A percentile compares a stretch with the other conserved stretches of the same genome.
Conservation (phyloP, 2,888 invertebrate species). For the Apotomis turbidana region DNA sequence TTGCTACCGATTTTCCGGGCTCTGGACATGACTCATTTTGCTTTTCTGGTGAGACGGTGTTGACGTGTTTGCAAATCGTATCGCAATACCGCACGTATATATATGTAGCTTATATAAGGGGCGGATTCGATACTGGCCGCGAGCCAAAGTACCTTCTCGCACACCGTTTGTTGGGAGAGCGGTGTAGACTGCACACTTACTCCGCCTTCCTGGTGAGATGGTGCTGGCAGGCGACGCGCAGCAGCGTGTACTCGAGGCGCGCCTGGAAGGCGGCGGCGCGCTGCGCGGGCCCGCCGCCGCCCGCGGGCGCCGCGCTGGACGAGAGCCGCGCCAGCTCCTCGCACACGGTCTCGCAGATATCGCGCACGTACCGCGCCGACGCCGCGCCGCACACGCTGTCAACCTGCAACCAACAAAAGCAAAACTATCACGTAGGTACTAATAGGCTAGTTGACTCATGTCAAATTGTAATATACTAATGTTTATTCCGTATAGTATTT, state of each 20-base stretch:
- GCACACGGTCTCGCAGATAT: conserved; percentile 95
- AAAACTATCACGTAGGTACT: no score
- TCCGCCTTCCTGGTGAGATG: conserved; percentile 74
- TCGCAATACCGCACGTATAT: no score
- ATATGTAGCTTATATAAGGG: no score
- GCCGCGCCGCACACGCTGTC: conserved; percentile 87
- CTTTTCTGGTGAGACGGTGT: no score
- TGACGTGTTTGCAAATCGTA: no score
- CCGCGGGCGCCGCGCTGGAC: conserved; percentile 83
- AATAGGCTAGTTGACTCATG: no score
- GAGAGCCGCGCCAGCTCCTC: conserved; percentile 96
- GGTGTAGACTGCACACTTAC: conserved; percentile 54
- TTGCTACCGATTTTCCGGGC: no score
- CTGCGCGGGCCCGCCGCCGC: conserved; percentile 55
- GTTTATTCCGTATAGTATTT: no score
- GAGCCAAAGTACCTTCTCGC: no score
- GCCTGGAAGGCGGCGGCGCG: conserved; percentile 89
- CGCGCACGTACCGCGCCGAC: conserved; percentile 90
- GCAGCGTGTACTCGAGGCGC: conserved; percentile 84
- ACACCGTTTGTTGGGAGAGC: not conserved
- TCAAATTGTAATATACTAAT: no score
- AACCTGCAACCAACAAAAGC: conserved; percentile 78
- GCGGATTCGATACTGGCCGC: no score
- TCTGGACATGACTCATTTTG: no score
- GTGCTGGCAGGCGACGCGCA: conserved; percentile 63